Percentiles rank a stretch among this genome's conserved stretches.
Evolutionary conservation across 2,113 vertebrate species (phyloP).

Genomic region (Gorsachius goisagi): DNA sequence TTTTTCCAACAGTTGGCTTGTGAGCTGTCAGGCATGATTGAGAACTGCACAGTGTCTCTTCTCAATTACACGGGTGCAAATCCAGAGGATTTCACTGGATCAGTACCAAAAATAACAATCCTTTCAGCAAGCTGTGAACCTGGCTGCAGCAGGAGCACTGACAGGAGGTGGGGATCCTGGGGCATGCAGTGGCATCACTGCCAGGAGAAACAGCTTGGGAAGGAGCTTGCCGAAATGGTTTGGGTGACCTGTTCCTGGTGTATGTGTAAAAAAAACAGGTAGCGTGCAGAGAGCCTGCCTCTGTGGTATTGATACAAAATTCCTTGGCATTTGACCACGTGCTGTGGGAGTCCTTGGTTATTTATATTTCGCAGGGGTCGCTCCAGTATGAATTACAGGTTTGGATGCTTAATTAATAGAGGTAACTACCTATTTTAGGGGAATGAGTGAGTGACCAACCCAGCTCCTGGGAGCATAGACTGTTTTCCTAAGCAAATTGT

Average conservation of each 20-base stretch:
- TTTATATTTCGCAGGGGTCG: neutral
- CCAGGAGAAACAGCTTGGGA: neutral
- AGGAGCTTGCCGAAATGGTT: neutral
- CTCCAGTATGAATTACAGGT: neutral
- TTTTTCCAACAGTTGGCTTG: neutral
- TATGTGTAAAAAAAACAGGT: neutral
- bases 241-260: neutral
- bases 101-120: neutral
- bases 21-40: neutral
- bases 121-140: neutral
- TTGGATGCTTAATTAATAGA: neutral
- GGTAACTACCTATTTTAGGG: neutral
- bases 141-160: neutral
- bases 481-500: neutral
- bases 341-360: neutral
- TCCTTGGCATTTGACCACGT: neutral
- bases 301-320: neutral
- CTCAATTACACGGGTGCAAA: neutral
- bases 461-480: neutral
- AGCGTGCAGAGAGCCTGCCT: neutral
- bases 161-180: neutral
- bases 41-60: neutral
- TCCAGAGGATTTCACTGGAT: constrained; percentile 24
- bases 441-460: neutral
- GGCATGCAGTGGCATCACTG: accelerated